Evolutionary conservation across 1,140 invertebrate genomes (phyloP).

Genomic region (Ceratosolen solmsi): DNA sequence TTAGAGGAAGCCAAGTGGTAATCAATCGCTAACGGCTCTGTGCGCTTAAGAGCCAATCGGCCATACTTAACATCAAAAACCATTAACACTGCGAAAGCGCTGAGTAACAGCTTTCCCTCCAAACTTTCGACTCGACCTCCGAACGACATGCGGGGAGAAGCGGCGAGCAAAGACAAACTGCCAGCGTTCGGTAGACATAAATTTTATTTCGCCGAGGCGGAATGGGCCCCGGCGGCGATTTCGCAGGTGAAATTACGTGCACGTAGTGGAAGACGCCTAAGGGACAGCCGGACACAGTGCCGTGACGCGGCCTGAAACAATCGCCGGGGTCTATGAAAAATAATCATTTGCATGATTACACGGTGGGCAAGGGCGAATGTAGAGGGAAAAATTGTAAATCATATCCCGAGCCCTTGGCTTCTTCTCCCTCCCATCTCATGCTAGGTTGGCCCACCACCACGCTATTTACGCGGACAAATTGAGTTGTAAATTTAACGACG

Average conservation of each 20-base stretch:
- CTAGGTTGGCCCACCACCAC: not conserved
- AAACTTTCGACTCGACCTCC: too few species aligned
- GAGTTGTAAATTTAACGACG: constrained; percentile 51
- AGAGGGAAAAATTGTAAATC: constrained; percentile 39
- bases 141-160: too few species aligned
- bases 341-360: constrained; percentile 44
- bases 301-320: not conserved
- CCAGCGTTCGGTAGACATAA: not conserved
- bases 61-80: not conserved
- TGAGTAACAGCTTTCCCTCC: too few species aligned
- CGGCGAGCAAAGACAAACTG: not conserved
- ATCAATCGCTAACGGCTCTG: not conserved
- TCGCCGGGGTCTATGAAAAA: constrained; percentile 5
- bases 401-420: not conserved
- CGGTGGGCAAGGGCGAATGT: not conserved
- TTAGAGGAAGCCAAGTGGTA: not conserved
- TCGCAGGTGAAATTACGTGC: not conserved
- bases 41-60: not conserved
- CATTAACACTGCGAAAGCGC: not conserved
- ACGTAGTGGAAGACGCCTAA: not conserved
- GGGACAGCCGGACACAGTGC: not conserved
- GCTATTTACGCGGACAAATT: constrained; percentile 48
- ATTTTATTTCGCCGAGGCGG: not conserved
- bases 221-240: not conserved
- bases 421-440: too few species aligned